phyloP scores from a whole-genome alignment of 2,797 vertebrate species.

The Australoheros facetus region DNA sequence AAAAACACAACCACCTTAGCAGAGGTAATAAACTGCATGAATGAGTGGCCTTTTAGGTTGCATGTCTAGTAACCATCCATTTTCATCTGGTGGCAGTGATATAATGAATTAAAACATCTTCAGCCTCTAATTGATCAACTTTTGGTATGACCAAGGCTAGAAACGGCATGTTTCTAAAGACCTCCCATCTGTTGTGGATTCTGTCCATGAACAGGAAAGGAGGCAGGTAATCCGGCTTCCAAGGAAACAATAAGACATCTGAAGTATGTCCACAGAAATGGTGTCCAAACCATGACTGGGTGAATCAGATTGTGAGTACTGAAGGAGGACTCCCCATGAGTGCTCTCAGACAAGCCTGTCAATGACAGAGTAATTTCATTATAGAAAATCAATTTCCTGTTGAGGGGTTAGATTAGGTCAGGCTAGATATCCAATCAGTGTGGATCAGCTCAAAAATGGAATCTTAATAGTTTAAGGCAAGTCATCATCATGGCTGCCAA shows the following conservation, averaged over 20 bases:
- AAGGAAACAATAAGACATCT: constrained; percentile 46
- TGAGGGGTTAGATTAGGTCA: constrained; percentile 53
- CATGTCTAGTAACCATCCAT: not conserved
- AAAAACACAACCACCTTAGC: no score
- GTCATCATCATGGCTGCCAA: constrained; percentile 20
- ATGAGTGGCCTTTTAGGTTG: not conserved
- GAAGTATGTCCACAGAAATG: constrained; percentile 20
- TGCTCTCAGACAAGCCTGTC: constrained; percentile 30
- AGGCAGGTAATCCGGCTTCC: constrained; percentile 48
- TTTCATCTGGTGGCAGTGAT: not conserved
- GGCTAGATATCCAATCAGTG: constrained; percentile 48
- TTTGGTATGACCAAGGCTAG: not conserved
- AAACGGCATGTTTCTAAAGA: not conserved
- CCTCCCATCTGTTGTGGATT: not conserved
- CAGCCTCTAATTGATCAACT: not conserved
- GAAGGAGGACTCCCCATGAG: constrained; percentile 10
- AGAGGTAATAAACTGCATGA: no score
- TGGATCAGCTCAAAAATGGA: constrained; percentile 44
- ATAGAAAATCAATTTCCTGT: constrained; percentile 66
- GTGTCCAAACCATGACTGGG: constrained; percentile 26
- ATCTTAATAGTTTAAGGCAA: constrained; percentile 24
- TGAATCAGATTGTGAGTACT: constrained; percentile 15
- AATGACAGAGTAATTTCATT: constrained; percentile 59
- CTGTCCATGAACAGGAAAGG: constrained; percentile 3
- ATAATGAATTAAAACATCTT: not conserved